Percentiles rank a stretch among this genome's conserved stretches.
Conservation (phyloP, 1,140 invertebrate species). For the Chironomus tepperi region DNA sequence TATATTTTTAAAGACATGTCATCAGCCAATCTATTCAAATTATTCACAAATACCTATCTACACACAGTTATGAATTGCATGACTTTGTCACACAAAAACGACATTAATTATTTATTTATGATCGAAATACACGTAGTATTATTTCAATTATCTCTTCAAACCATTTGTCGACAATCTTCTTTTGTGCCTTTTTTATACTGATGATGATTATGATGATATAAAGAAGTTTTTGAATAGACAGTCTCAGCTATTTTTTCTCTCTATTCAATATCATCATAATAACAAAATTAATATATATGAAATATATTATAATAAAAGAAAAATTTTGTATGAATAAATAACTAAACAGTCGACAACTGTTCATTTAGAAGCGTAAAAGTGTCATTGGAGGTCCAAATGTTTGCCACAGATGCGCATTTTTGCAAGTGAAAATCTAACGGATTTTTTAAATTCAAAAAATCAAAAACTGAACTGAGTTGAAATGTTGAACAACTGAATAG, state of each 20-base stretch:
- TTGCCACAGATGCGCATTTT: too few species aligned
- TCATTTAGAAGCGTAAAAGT: not conserved
- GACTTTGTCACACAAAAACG: not conserved
- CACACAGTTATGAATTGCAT: not conserved
- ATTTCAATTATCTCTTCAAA: slow-evolving; percentile 2
- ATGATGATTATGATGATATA: not conserved
- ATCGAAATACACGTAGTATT: slow-evolving; percentile 5
- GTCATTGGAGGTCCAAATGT: too few species aligned
- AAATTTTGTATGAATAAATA: slow-evolving; percentile 5
- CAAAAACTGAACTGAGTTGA: too few species aligned
- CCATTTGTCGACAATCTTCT: slow-evolving; percentile 6
- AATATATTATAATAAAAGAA: not conserved
- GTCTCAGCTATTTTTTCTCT: not conserved
- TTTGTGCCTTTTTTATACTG: not conserved
- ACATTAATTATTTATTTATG: slow-evolving; percentile 15
- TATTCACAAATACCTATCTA: too few species aligned
- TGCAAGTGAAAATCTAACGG: too few species aligned
- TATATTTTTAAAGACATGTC: too few species aligned
- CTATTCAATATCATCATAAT: slow-evolving; percentile 3
- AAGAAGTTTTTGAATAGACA: slow-evolving; percentile 1
- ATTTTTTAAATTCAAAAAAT: too few species aligned
- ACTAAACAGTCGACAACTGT: not conserved
- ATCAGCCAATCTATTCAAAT: too few species aligned
- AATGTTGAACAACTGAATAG: too few species aligned
- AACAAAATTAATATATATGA: too few species aligned